These are phyloP conservation scores for Blera fallax DNA, from an alignment of 2,888 invertebrate genomes.

Conservation along the genomic window DNA sequence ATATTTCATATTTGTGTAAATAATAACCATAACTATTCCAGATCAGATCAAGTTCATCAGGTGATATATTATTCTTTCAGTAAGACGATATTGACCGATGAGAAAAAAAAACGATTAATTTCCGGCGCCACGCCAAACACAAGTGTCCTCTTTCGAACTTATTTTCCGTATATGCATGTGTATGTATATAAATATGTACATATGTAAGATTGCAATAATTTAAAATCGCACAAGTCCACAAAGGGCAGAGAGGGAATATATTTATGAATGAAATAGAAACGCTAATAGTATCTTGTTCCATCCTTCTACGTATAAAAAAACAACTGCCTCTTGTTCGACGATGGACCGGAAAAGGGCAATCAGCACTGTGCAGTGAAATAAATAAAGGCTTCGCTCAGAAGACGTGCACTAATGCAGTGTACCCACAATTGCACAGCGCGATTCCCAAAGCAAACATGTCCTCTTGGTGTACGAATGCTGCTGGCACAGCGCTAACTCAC, in stretches of 20 bases:
- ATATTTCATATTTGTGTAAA: background rate
- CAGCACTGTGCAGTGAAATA: conserved; percentile 56
- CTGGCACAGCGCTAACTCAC: conserved; percentile 54
- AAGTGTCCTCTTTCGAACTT: conserved; percentile 45
- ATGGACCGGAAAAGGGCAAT: conserved; percentile 68
- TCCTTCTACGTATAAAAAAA: conserved; percentile 32
- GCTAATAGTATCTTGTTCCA: conserved; percentile 54
- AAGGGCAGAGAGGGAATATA: conserved; percentile 29
- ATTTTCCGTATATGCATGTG: no score
- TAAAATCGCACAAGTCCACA: conserved; percentile 58
- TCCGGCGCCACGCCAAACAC: conserved; percentile 38
- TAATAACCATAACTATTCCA: background rate
- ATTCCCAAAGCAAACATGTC: conserved; percentile 58
- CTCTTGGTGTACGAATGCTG: conserved; percentile 32
- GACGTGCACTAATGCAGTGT: conserved; percentile 63
- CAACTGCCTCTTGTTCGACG: conserved; percentile 35
- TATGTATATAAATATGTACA: no score
- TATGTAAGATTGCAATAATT: conserved; percentile 43
- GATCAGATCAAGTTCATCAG: background rate
- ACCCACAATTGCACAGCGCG: conserved; percentile 50
- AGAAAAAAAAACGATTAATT: conserved; percentile 20
- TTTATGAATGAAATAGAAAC: conserved; percentile 67
- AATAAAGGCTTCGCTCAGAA: conserved; percentile 54
- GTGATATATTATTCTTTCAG: background rate
- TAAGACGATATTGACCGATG: background rate